Conservation (phyloP, 2,888 invertebrate species). For the Ormyrus pomaceus region DNA sequence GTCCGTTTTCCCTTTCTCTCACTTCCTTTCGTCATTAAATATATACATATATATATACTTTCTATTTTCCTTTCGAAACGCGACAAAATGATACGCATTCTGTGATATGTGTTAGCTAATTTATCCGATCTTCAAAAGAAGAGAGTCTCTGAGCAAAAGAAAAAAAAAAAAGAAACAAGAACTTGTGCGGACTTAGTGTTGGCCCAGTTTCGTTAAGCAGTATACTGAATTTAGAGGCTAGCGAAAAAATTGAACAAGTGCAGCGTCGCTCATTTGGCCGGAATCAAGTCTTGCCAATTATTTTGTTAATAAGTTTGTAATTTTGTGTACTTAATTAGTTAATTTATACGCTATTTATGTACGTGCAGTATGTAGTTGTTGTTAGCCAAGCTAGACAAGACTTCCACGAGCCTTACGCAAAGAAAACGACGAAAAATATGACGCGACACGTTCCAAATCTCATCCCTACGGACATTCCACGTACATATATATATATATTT, state of each 20-base stretch:
- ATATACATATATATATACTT: slow-evolving; percentile 29
- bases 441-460: background rate
- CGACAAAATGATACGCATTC: slow-evolving; percentile 69
- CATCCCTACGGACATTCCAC: slow-evolving; percentile 43
- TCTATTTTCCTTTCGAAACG: slow-evolving; percentile 58
- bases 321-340: slow-evolving; percentile 74
- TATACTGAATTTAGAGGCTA: background rate
- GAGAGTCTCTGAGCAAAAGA: background rate
- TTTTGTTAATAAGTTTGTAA: slow-evolving; percentile 75
- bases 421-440: background rate
- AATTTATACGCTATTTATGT: slow-evolving; percentile 74
- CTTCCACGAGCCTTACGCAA: slow-evolving; percentile 65
- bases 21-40: slow-evolving; percentile 33
- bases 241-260: slow-evolving; percentile 37
- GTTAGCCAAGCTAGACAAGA: slow-evolving; percentile 68
- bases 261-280: slow-evolving; percentile 57
- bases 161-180: background rate
- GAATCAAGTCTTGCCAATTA: slow-evolving; percentile 73
- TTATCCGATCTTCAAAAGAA: slow-evolving; percentile 60
- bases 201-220: slow-evolving; percentile 12
- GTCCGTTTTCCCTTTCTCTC: slow-evolving; percentile 31
- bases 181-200: slow-evolving; percentile 34
- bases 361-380: slow-evolving; percentile 64
- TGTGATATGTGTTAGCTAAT: slow-evolving; percentile 74
- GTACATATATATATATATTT: slow-evolving; percentile 48